Evolutionary conservation across 2,113 vertebrate species (phyloP), one percentile per base, ranked within the genome.

Genomic region (Balaenoptera acutorostrata): DNA sequence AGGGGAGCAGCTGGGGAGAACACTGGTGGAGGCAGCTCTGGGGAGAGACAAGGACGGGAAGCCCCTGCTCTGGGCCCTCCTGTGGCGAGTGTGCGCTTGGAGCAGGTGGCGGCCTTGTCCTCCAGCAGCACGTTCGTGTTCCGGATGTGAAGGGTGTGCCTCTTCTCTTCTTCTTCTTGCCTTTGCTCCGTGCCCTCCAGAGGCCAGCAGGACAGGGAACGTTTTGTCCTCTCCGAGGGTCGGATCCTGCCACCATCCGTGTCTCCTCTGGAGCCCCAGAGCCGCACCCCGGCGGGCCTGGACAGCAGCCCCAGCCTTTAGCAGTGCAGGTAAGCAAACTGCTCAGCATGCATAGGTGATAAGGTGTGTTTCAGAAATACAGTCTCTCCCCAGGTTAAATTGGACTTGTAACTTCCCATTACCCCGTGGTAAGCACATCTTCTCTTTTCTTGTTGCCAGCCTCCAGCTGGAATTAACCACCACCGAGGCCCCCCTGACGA

Each of bases 321-420:
- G 98, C 98, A 88, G 98, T 99, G 98, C 99, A 99, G 99, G 99
- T 99, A 97, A 87, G 88, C 33, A 57, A 1, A 25, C 55, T 39
- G 0, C 36, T 69, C 72, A 36, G 75, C 8, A 0, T 0, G 15
- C 0, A 3, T 4, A 39, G n/a, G 17, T 33, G n/a, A 25, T 15
- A 2, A 64, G n/a, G 11, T 61, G 20, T 2, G 1, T 44, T 39
- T 44, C n/a, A 46, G n/a, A 80, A 39, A 52, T 8, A 33, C 10
- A 4, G 14, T 55, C 46, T 88, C 4, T 61, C 59, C n/a, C 72
- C 15, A 31, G 44, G 20, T 88, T 44, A 36, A 82, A 15, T 78
- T 25, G 41, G 29, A 27, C 2, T 72, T 12, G 8, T 44, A 3
- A 72, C 25, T 72, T 23, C 23, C n/a, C 10, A 36, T 55, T n/a